phyloP scores from a whole-genome alignment of 2,113 vertebrate species.

The Gracilinanus agilis region DNA sequence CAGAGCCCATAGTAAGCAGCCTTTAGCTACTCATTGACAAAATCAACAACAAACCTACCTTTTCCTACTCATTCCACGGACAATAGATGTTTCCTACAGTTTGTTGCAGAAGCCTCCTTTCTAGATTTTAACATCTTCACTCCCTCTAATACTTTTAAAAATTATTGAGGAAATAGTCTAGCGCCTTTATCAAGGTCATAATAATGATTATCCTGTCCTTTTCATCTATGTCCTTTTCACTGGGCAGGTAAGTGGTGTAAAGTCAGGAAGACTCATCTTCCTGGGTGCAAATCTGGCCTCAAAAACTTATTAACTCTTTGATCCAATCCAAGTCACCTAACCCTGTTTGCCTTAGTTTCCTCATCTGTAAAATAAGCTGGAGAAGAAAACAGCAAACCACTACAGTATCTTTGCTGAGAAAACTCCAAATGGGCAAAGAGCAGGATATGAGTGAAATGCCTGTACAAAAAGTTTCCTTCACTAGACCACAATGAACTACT shows the following conservation, averaged over 20 bases:
- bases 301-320: background rate
- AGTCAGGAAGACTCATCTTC: too few species aligned
- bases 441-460: background rate
- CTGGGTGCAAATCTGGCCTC: background rate
- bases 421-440: background rate
- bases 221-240: background rate
- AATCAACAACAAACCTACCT: background rate
- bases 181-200: too few species aligned
- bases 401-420: background rate
- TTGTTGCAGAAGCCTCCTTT: background rate
- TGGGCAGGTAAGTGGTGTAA: background rate
- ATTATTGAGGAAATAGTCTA: background rate
- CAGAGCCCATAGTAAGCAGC: background rate
- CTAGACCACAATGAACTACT: background rate
- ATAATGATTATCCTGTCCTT: too few species aligned
- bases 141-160: background rate
- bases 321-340: background rate
- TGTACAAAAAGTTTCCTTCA: background rate
- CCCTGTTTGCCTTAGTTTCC: background rate
- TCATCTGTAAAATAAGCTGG: background rate
- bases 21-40: background rate
- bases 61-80: background rate
- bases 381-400: background rate
- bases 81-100: background rate
- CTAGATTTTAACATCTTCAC: background rate